Evolutionary conservation across 2,888 invertebrate species (phyloP), one percentile per base, ranked within the genome.

Genomic region (Lycaena phlaeas): DNA sequence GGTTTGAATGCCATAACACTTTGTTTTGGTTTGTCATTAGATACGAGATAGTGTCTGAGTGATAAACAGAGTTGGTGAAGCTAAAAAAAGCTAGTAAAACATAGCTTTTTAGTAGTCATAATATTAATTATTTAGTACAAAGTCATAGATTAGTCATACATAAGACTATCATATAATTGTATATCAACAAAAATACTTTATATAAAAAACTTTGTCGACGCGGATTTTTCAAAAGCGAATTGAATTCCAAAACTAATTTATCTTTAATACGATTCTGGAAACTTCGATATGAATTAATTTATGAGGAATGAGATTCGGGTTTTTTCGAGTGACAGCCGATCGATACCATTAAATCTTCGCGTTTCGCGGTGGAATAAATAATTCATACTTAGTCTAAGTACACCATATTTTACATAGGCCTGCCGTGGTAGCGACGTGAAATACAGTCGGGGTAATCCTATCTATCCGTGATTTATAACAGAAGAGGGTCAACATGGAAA

Each of bases 311-410:
- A 30, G 6, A 30, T 30, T 30, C 10, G 30, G 15, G 30, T 15
- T 15, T 18, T 26, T 22, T 37, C 30, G 29, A 14, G 18, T 14
- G 30, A 30, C 30, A 30, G n/a, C n/a, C n/a, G 47, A 43, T 43
- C 38, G 36, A 44, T 44, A 37, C 44, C 51, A 50, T 51, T 48
- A 62, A 66, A 65, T 65, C 63, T 65, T 61, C 61, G 63, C 65
- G 64, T 63, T 67, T 64, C 61, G 67, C 64, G 68, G 67, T 64
- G 60, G 67, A 72, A 70, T 78, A 78, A 77, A 79, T 79, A 77
- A 79, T 78, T 77, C 75, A 79, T 77, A 75, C 74, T 79, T 73
- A 78, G 69, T 64, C 71, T 75, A 77, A 79, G 76, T 77, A 76
- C 64, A 70, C 68, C 73, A 79, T 81, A 79, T 74, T 75, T 81